Conservation (phyloP, 2,113 vertebrate genomes). For the Pica pica region DNA sequence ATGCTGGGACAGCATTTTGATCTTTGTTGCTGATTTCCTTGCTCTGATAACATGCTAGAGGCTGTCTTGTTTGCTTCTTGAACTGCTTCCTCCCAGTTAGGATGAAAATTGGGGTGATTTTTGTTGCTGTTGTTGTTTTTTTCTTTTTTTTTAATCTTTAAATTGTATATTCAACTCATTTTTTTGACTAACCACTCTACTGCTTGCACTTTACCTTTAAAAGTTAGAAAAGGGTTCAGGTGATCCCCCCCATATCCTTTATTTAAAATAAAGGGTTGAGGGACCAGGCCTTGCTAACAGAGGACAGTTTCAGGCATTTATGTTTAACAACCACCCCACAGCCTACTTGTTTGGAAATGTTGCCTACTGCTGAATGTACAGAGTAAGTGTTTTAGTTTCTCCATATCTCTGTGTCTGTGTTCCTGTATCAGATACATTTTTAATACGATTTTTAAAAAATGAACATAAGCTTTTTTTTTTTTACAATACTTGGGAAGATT, state of each 20-base stretch:
- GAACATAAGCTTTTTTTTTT: not conserved
- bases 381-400: not conserved
- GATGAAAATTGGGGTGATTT: not conserved
- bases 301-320: not conserved
- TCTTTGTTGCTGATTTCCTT: constrained; percentile 44
- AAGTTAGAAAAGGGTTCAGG: not conserved
- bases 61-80: constrained; percentile 21
- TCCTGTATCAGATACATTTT: not conserved
- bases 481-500: not conserved
- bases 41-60: constrained; percentile 32
- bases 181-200: not conserved
- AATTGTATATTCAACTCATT: not conserved
- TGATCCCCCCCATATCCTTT: not conserved
- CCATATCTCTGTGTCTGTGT: not conserved
- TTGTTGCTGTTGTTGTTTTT: not conserved
- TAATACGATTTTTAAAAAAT: not conserved
- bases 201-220: not conserved
- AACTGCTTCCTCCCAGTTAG: not conserved
- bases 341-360: not conserved
- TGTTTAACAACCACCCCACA: not conserved
- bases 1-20: constrained; percentile 57
- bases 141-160: not conserved
- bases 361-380: not conserved
- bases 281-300: not conserved
- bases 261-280: not conserved